Evolutionary conservation across 2,888 invertebrate species (phyloP).

Genomic region (Drosophila mettleri): DNA sequence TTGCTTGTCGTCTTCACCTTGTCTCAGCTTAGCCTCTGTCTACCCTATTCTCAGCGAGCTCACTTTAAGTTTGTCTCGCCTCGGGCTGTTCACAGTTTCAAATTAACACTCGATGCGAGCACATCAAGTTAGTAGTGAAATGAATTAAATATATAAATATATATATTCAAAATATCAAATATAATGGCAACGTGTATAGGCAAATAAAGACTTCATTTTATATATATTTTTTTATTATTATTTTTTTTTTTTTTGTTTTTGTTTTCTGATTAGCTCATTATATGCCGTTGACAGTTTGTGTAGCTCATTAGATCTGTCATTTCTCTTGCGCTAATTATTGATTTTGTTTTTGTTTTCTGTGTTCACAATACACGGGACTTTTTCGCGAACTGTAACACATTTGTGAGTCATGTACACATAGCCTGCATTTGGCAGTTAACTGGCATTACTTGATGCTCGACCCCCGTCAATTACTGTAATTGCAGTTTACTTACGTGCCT

Average conservation of each 20-base stretch:
- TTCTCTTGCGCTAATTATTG: constrained; percentile 4
- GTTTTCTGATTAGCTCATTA: not conserved
- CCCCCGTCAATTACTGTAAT: constrained; percentile 28
- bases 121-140: constrained; percentile 63
- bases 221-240: not conserved
- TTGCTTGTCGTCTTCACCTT: constrained; percentile 24
- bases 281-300: constrained; percentile 4
- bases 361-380: not conserved
- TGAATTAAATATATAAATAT: constrained; percentile 21
- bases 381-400: constrained; percentile 2
- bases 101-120: constrained; percentile 69
- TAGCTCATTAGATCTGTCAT: not conserved
- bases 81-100: constrained; percentile 67
- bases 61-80: constrained; percentile 65
- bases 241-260: constrained; percentile 1
- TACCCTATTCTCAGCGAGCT: constrained; percentile 63
- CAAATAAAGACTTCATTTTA: not conserved
- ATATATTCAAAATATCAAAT: constrained; percentile 1
- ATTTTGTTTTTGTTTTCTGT: not conserved
- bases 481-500: constrained; percentile 21
- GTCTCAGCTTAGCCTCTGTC: constrained; percentile 23
- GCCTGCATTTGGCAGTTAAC: constrained; percentile 5
- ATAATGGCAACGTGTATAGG: constrained; percentile 5
- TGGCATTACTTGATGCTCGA: not conserved
- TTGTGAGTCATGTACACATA: constrained; percentile 20